Evolutionary conservation across 2,888 invertebrate genomes (phyloP).

Genomic region (Onthophagus sagittarius): DNA sequence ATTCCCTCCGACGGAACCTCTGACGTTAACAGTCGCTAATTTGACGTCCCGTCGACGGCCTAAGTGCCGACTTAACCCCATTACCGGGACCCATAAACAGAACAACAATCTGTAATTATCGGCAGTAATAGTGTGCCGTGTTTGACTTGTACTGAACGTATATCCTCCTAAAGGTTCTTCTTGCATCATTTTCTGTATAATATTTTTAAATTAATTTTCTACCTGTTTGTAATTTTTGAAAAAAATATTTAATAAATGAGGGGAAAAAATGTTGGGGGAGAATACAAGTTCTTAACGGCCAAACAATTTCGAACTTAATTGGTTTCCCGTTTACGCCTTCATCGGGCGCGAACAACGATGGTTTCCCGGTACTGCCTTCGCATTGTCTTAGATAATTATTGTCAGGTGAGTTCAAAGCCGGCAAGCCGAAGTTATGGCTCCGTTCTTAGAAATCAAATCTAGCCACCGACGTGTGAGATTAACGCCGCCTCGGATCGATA

Average conservation of each 20-base stretch:
- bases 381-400: neutral
- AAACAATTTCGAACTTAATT: neutral
- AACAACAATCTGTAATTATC: constrained; percentile 29
- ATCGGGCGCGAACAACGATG: neutral
- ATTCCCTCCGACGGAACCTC: constrained; percentile 36
- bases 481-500: neutral
- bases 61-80: constrained; percentile 33
- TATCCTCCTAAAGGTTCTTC: neutral
- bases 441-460: neutral
- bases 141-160: constrained; percentile 16
- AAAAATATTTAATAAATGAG: neutral
- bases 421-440: neutral
- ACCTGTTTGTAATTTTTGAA: neutral
- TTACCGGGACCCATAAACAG: constrained; percentile 28
- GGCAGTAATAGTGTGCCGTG: constrained; percentile 21
- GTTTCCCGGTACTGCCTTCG: neutral
- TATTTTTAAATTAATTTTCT: neutral
- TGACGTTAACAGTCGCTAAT: constrained; percentile 44
- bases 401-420: neutral
- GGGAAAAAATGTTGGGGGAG: neutral
- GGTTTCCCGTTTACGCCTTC: neutral
- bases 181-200: neutral
- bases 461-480: neutral
- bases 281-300: neutral
- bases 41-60: constrained; percentile 39